Conservation (phyloP, 1,140 invertebrate genomes). For the Octopus sinensis region DNA sequence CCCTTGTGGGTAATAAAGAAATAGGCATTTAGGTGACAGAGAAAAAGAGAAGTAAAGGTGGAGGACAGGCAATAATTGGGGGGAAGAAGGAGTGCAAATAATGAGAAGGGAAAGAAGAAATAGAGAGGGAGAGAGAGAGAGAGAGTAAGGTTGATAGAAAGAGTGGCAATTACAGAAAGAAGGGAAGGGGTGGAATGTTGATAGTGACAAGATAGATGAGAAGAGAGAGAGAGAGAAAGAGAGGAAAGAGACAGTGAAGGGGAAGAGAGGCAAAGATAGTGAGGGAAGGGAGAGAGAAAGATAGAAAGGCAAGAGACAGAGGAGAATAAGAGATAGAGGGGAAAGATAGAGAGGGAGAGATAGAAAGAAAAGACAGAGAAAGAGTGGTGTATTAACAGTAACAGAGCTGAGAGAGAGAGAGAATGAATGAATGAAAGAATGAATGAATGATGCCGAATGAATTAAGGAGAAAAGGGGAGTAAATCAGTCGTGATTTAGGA, state of each 20-base stretch:
- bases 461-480: background rate
- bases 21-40: too few species aligned
- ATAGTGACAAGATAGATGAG: background rate
- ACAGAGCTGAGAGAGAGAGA: background rate
- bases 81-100: background rate
- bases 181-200: background rate
- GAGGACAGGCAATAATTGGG: background rate
- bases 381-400: background rate
- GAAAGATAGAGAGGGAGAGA: background rate
- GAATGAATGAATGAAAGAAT: background rate
- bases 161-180: background rate
- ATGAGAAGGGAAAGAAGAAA: background rate
- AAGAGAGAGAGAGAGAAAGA: background rate
- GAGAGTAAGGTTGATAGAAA: background rate
- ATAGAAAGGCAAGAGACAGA: background rate
- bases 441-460: background rate
- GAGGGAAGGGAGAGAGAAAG: background rate
- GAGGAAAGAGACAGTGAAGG: background rate
- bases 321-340: background rate
- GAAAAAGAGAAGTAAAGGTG: background rate
- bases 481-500: background rate
- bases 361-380: background rate
- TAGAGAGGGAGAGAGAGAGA: background rate
- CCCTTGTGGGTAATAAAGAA: too few species aligned
- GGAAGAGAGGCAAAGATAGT: background rate